phyloP scores from a whole-genome alignment of 1,140 invertebrate genomes.

The Euschistus heros region DNA sequence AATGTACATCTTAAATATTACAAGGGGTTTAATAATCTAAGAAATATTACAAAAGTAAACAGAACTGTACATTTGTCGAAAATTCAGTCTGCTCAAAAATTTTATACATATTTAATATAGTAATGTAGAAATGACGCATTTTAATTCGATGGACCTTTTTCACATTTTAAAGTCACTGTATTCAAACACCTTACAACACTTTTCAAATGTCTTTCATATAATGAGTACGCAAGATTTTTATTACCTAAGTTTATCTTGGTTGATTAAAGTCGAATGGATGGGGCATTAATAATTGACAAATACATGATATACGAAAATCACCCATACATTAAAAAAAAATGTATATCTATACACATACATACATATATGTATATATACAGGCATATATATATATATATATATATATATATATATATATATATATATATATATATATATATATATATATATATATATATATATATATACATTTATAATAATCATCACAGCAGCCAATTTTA shows the following conservation, averaged over 20 bases:
- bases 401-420: background rate
- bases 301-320: background rate
- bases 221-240: background rate
- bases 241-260: background rate
- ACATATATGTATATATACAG: background rate
- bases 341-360: background rate
- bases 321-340: background rate
- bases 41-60: conserved; percentile 18
- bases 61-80: conserved; percentile 13
- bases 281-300: conserved; percentile 11
- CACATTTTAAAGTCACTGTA: background rate
- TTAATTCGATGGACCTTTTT: conserved; percentile 1
- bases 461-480: background rate
- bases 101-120: conserved; percentile 4
- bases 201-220: conserved; percentile 1
- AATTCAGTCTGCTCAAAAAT: conserved; percentile 15
- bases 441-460: background rate
- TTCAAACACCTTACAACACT: conserved; percentile 3
- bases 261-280: conserved; percentile 11
- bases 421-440: background rate
- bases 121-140: conserved; percentile 4
- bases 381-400: background rate
- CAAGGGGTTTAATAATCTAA: conserved; percentile 10
- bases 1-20: conserved; percentile 13
- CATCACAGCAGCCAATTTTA: background rate